These are phyloP conservation scores for Apomyelois bistriatella DNA, from an alignment of 2,888 invertebrate species.

Conservation along the genomic window DNA sequence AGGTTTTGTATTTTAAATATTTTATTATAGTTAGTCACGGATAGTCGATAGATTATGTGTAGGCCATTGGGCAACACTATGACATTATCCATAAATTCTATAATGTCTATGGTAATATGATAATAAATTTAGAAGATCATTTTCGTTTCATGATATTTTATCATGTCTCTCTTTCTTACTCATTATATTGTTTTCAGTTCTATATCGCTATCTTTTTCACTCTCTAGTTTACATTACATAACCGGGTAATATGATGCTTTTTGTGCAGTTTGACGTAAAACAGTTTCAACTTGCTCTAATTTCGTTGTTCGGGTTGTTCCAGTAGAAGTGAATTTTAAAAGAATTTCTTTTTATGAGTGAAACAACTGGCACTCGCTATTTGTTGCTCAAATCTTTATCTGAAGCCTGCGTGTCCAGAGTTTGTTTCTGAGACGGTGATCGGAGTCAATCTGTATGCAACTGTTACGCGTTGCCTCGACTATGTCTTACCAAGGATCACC, in stretches of 20 bases:
- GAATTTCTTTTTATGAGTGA: conserved; percentile 67
- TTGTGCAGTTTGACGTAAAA: conserved; percentile 69
- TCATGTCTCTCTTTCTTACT: conserved; percentile 14
- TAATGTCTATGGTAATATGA: conserved; percentile 41
- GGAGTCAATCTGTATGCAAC: conserved; percentile 77
- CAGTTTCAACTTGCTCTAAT: conserved; percentile 63
- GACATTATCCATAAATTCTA: neutral
- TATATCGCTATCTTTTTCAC: conserved; percentile 27
- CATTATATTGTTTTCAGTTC: neutral
- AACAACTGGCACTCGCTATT: conserved; percentile 49
- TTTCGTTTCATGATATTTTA: conserved; percentile 26
- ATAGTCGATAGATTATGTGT: neutral
- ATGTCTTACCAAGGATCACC: conserved; percentile 86
- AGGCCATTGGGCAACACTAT: neutral
- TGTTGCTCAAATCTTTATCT: conserved; percentile 42
- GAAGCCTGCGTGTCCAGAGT: conserved; percentile 47
- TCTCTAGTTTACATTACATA: conserved; percentile 18
- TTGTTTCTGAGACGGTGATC: conserved; percentile 61
- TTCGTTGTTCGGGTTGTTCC: conserved; percentile 43
- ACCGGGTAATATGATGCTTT: conserved; percentile 56
- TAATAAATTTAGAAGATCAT: conserved; percentile 21
- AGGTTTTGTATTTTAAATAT: no score
- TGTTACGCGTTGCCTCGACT: conserved; percentile 76
- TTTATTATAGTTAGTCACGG: no score
- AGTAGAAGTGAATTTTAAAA: conserved; percentile 44